Evolutionary conservation across 2,888 invertebrate genomes (phyloP), one percentile per base, ranked within the genome.

Genomic region (Ceraclea dissimilis): DNA sequence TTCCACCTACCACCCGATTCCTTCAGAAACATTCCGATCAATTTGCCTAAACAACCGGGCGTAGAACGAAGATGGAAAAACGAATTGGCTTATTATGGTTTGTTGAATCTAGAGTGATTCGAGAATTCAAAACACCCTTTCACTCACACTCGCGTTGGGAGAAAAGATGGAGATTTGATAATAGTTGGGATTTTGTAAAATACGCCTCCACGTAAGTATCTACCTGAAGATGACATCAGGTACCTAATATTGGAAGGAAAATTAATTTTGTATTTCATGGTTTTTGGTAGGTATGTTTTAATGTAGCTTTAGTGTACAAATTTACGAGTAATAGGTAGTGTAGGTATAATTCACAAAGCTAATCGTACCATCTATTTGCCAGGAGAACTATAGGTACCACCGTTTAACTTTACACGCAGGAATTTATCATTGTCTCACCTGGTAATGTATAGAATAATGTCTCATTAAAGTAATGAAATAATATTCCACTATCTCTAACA

Each of bases 71-170:
- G 54, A 54, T 49, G 47, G 49, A 51, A 22, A 54, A 54, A 57
- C 51, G 57, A 57, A 57, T 54, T 54, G 57, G 51, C 39, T 51
- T 52, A 54, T 54, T 49, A 55, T 55, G 31, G 16, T 49, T 26
- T 22, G 49, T 21, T 26, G 39, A 39, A 39, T 8, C 39, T 39
- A 13, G 47, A 20, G 8, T 46, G 46, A 46, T 46, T 19, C 18
- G 47, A 20, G 19, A 8, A 17, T 16, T 20, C 47, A 16, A 47
- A n/a, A 2, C 2, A 5, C 19, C 17, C 13, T 20, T 43, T 16
- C 47, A 11, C 16, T 39, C 39, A 2, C 39, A 16, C 39, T 39
- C 39, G 16, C 39, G 13, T 16, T 16, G 39, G 5, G 16, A 39
- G 16, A 39, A 39, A n/a, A 39, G 39, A 39, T 13, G 16, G n/a